These are phyloP conservation scores for Aplocera efformata DNA, from an alignment of 2,888 invertebrate species.

Conservation along the genomic window DNA sequence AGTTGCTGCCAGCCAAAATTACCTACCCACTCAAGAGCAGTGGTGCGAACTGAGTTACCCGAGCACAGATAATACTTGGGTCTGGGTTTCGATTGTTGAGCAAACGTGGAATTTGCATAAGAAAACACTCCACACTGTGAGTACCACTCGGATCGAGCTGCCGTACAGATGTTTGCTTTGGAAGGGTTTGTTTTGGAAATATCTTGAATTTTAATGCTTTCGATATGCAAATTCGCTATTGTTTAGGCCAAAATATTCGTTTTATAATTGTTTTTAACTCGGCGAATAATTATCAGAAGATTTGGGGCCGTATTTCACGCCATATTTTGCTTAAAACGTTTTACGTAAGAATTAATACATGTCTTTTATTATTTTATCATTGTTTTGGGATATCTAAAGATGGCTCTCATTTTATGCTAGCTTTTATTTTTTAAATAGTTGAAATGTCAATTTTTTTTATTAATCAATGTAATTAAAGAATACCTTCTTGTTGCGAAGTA, in stretches of 20 bases:
- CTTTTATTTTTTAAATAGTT: no score
- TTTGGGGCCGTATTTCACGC: no score
- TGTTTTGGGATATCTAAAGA: no score
- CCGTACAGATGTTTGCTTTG: slow-evolving; percentile 15
- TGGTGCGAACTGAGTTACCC: slow-evolving; percentile 22
- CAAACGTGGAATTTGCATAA: slow-evolving; percentile 58
- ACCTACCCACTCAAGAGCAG: slow-evolving; percentile 23
- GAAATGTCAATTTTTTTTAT: no score
- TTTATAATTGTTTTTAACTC: no score
- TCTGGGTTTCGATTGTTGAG: slow-evolving; percentile 36
- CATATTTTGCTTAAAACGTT: no score
- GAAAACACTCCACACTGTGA: slow-evolving; percentile 41
- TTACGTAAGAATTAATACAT: no score
- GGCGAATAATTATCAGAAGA: no score
- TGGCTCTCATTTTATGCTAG: no score
- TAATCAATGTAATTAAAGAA: no score
- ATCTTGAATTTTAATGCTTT: slow-evolving; percentile 10
- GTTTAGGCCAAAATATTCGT: background rate
- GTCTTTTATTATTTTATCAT: no score
- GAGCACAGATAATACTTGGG: slow-evolving; percentile 1
- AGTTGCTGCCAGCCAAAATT: slow-evolving; percentile 18
- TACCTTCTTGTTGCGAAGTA: no score
- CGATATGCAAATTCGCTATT: slow-evolving; percentile 7
- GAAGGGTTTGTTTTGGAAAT: slow-evolving; percentile 12
- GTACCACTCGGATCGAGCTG: slow-evolving; percentile 1